phyloP scores from a whole-genome alignment of 2,797 vertebrate species.

The Myripristis murdjan region DNA sequence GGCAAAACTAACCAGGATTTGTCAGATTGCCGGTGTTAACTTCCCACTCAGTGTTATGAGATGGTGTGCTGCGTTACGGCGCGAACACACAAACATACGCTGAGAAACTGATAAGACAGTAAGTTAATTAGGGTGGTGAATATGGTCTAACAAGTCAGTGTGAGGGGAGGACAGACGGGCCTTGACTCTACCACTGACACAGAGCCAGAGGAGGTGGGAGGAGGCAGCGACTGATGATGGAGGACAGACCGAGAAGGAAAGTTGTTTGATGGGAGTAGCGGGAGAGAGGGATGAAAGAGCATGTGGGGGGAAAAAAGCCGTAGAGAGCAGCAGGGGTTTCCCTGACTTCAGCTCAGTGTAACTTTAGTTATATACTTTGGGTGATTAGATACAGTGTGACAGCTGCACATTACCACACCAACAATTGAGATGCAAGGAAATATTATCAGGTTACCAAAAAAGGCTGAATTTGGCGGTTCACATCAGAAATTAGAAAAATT shows the following conservation, averaged over 20 bases:
- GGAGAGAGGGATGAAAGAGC: conserved; percentile 60
- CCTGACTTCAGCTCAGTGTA: conserved; percentile 41
- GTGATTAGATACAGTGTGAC: conserved; percentile 31
- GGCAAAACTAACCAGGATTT: conserved; percentile 11
- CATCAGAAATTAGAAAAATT: conserved; percentile 20
- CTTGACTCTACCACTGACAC: conserved; percentile 83
- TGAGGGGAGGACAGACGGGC: conserved; percentile 81
- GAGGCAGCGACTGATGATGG: conserved; percentile 72
- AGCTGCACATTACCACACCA: conserved; percentile 43
- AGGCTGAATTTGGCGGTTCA: conserved; percentile 11
- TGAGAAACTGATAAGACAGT: conserved; percentile 77
- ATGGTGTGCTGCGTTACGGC: conserved; percentile 23
- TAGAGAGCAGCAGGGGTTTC: conserved; percentile 50
- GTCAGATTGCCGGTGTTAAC: conserved; percentile 46
- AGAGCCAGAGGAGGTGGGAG: conserved; percentile 74
- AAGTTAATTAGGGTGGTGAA: conserved; percentile 85
- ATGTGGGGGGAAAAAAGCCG: conserved; percentile 35
- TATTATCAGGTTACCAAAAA: neutral
- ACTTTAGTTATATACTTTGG: conserved; percentile 22
- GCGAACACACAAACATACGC: conserved; percentile 25
- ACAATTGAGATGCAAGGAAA: conserved; percentile 16
- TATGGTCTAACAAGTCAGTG: conserved; percentile 78
- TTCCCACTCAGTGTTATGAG: conserved; percentile 26
- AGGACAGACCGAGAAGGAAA: conserved; percentile 76
- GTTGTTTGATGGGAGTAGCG: conserved; percentile 63